A percentile compares a stretch with the other conserved stretches of the same genome.
Conservation (phyloP, 2,113 vertebrate genomes). For the Phalacrocorax aristotelis region DNA sequence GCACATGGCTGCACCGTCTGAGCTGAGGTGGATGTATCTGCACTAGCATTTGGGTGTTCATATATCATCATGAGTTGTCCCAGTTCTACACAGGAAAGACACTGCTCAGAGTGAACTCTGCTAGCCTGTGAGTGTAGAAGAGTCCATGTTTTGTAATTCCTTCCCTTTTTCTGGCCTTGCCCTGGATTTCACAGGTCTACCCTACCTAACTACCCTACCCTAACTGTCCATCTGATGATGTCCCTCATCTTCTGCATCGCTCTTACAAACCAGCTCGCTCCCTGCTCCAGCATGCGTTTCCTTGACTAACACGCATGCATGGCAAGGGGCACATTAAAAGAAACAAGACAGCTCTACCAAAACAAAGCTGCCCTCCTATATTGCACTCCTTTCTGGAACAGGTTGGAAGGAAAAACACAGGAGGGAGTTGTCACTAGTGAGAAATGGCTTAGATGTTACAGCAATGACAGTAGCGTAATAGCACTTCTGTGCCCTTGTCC, state of each 20-base stretch:
- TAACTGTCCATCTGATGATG: not conserved
- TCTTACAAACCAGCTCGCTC: not conserved
- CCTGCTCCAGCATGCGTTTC: not conserved
- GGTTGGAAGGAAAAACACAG: not conserved
- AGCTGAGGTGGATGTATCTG: not conserved
- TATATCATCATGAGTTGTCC: not conserved
- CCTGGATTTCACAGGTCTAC: not conserved
- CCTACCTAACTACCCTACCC: not conserved
- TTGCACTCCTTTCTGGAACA: not conserved
- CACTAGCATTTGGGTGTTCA: not conserved
- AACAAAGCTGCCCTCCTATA: not conserved
- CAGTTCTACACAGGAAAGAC: not conserved
- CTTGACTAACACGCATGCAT: not conserved
- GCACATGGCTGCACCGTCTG: not conserved
- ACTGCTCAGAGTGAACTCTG: not conserved
- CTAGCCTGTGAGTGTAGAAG: not conserved
- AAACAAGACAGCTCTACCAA: not conserved
- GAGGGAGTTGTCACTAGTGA: not conserved
- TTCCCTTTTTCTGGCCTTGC: not conserved
- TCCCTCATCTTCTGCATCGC: not conserved
- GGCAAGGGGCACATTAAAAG: not conserved
- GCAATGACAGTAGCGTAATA: rapidly evolving
- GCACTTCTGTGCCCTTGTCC: not conserved
- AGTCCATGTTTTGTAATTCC: not conserved
- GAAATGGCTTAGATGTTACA: not conserved